phyloP scores from a whole-genome alignment of 2,888 invertebrate genomes.

The Mantis religiosa region DNA sequence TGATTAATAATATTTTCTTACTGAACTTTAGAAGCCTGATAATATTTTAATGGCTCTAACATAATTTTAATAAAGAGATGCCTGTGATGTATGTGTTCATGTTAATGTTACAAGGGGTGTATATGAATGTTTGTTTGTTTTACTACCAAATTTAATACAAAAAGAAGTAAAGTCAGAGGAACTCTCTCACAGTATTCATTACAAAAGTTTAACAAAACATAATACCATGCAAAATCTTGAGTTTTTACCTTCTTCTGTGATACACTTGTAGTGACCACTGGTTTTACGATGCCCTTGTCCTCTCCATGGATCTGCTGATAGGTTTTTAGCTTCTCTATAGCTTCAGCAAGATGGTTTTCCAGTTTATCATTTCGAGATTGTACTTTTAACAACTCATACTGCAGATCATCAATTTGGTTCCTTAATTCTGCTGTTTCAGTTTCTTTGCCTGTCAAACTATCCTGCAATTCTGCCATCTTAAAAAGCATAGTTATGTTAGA shows the following conservation, averaged over 20 bases:
- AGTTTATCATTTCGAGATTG: constrained; percentile 85
- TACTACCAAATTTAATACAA: too few relatives aligned
- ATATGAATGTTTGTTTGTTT: too few relatives aligned
- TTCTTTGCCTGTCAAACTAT: constrained; percentile 84
- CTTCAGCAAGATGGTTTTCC: constrained; percentile 88
- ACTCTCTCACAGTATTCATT: too few relatives aligned
- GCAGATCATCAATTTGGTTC: constrained; percentile 93
- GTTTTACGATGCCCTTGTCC: constrained; percentile 51
- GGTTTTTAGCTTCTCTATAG: constrained; percentile 84
- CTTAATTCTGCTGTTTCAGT: constrained; percentile 91
- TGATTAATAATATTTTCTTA: too few relatives aligned
- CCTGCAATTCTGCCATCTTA: constrained; percentile 77
- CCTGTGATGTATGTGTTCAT: too few relatives aligned
- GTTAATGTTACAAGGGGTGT: too few relatives aligned
- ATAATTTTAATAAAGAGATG: too few relatives aligned
- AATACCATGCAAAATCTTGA: too few relatives aligned
- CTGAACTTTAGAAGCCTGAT: too few relatives aligned
- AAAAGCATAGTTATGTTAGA: constrained; percentile 24
- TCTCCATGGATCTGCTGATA: constrained; percentile 77
- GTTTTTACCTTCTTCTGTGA: constrained; percentile 53
- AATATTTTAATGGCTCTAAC: too few relatives aligned
- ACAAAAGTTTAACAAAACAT: too few relatives aligned
- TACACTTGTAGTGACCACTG: constrained; percentile 52
- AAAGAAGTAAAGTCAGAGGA: too few relatives aligned
- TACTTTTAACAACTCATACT: constrained; percentile 86